Base-by-base conservation (phyloP, 2,797 vertebrate genomes). In the Selene dorsalis region DNA sequence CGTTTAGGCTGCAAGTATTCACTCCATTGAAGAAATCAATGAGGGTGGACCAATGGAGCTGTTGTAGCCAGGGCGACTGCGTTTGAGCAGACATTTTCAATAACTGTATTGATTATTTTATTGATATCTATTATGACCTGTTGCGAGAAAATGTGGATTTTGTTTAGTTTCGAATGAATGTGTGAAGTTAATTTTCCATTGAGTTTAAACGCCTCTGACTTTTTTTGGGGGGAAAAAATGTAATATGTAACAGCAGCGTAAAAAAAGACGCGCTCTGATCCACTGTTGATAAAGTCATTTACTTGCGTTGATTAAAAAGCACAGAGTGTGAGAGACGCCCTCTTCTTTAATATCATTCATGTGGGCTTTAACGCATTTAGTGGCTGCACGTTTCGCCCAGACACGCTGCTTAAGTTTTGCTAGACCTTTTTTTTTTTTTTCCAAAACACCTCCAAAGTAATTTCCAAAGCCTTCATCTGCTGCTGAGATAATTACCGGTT, bases 401-500 rank as follows among this genome's bases (percentile, higher is more conserved):
- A 62, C 62, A 76, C 18, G 41, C 82, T 28, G 45, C 69, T 71
- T 38, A 60, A n/a, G 14, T 66, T 76, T 69, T 71, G 32, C 48
- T 38, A n/a, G 24, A 52, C 69, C 72, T 84, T 68, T 73, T 26
- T 48, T 11, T 20, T 47, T n/a, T 50, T 45, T 45, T 17, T 17
- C 20, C 17, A 62, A 69, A 75, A 79, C 71, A 65, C 71, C 77
- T 85, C 61, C 41, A 39, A 84, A 86, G 85, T 88, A 20, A 84
- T 86, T 88, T 88, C 62, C 77, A 78, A 91, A 86, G 84, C 89
- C 76, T 79, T 92, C 58, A 92, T 91, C 90, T 89, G 61, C 77
- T 82, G 59, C 77, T 80, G 61, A 80, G 89, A 88, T 92, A 90
- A 92, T 92, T 84, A 84, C 85, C 88, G 79, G 83, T 84, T 88